Evolutionary conservation across 2,888 invertebrate species (phyloP), one percentile per base, ranked within the genome.

Genomic region (Azorinus chamasolen): DNA sequence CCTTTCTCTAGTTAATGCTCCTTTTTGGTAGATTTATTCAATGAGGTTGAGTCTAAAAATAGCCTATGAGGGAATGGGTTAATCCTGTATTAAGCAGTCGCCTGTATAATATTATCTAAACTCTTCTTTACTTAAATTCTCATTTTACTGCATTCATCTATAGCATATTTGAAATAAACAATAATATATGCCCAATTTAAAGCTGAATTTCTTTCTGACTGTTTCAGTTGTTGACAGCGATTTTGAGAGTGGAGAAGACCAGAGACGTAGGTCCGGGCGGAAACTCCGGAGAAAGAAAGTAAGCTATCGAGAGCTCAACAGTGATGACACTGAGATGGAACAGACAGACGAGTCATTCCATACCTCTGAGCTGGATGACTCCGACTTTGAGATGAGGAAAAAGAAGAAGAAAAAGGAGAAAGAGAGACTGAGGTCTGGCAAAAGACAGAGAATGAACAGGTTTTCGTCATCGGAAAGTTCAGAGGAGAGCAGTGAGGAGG

Each of bases 211-310:
- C n/a, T n/a, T n/a, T n/a, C n/a, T n/a, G n/a, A n/a, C n/a, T 54
- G 27, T 86, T 87, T n/a, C 79, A 86, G 87, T 88, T 39, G 87
- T 87, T 27, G 88, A 89, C 55, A 87, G 88, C 65, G 88, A 88
- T 51, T 87, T 86, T 71, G 88, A 88, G 43, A 87, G 87, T 79
- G 87, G 87, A 37, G 87, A 89, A 18, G 78, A 80, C 25, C 75
- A 57, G 2, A 77, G 77, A 10, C 71, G 84, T 16, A 51, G 85
- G 8, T 79, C 87, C 0, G 82, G 80, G n/a, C 64, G 88, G 58
- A 74, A 80, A n/a, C 72, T 84, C 12, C 75, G 83, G 4, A 75
- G 84, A 27, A 75, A 72, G 39, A 69, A 75, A 6, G 84, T 87
- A 8, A 85, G 79, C 51, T 88, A 88, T 58, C 63, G 79, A n/a